These are phyloP conservation scores for Busseola fusca DNA, from an alignment of 2,888 invertebrate genomes.

Conservation along the genomic window DNA sequence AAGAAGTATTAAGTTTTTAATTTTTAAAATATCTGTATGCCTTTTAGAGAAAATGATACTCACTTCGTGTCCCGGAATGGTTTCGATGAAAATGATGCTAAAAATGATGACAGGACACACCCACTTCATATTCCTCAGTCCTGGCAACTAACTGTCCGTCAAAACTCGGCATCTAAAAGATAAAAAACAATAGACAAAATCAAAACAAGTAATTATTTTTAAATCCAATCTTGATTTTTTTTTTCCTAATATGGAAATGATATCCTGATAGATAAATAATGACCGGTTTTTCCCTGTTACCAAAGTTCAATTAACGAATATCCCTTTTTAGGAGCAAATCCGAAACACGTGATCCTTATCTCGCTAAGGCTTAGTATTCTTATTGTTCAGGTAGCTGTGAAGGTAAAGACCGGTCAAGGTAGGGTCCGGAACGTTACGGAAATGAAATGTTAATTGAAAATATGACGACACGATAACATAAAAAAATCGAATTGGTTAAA, in stretches of 20 bases:
- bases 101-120: slow-evolving; percentile 72
- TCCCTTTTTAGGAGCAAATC: slow-evolving; percentile 21
- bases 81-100: slow-evolving; percentile 73
- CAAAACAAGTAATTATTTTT: not conserved
- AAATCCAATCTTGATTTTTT: not conserved
- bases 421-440: not conserved
- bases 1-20: not conserved
- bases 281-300: slow-evolving; percentile 32
- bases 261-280: slow-evolving; percentile 29
- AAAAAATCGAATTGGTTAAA: not conserved
- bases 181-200: slow-evolving; percentile 1
- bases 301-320: slow-evolving; percentile 19
- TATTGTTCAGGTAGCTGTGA: not conserved
- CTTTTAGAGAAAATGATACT: slow-evolving; percentile 59
- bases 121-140: slow-evolving; percentile 80
- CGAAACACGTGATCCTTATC: slow-evolving; percentile 32
- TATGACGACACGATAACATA: not conserved
- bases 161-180: slow-evolving; percentile 76
- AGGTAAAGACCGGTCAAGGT: not conserved
- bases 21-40: not conserved
- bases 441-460: not conserved
- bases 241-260: not conserved
- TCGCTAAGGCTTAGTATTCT: slow-evolving; percentile 6
- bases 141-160: slow-evolving; percentile 63
- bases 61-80: slow-evolving; percentile 71